A percentile compares a stretch with the other conserved stretches of the same genome.
Evolutionary conservation across 2,888 invertebrate genomes (phyloP).

Genomic region (Alentia gelatinosa): DNA sequence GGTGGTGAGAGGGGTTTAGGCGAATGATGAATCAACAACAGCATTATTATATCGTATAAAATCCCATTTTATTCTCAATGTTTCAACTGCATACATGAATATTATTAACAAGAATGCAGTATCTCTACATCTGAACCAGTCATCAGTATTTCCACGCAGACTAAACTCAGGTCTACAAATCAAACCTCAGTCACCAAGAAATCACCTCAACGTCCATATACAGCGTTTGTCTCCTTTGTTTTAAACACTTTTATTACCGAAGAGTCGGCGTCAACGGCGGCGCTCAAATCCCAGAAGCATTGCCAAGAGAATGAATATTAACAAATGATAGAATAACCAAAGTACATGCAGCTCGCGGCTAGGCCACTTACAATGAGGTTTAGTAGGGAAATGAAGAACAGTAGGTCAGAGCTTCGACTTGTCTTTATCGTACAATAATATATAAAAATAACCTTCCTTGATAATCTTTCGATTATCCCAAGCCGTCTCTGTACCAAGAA

Average conservation of each 20-base stretch:
- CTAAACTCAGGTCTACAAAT: constrained; percentile 30
- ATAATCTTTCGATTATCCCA: neutral
- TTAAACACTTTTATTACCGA: neutral
- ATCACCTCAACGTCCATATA: neutral
- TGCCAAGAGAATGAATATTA: neutral
- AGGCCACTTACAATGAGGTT: neutral
- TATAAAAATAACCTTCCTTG: constrained; percentile 23
- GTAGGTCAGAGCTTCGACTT: neutral
- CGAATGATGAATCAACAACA: neutral
- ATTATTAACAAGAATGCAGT: constrained; percentile 51
- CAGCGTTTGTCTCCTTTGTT: neutral
- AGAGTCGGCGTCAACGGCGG: neutral
- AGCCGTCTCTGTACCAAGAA: neutral
- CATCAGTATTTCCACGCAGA: constrained; percentile 26
- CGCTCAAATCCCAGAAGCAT: neutral
- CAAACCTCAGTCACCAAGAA: constrained; percentile 15
- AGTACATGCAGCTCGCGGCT: neutral
- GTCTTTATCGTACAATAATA: neutral
- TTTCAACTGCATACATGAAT: constrained; percentile 52
- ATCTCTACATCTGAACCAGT: neutral
- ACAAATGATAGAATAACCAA: neutral
- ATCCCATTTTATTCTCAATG: constrained; percentile 38
- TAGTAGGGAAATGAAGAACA: neutral
- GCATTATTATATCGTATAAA: constrained; percentile 14
- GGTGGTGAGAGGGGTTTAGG: too few relatives aligned